Evolutionary conservation across 2,113 vertebrate genomes (phyloP), one percentile per base, ranked within the genome.

Genomic region (Pseudolaguvia tuberculata): DNA sequence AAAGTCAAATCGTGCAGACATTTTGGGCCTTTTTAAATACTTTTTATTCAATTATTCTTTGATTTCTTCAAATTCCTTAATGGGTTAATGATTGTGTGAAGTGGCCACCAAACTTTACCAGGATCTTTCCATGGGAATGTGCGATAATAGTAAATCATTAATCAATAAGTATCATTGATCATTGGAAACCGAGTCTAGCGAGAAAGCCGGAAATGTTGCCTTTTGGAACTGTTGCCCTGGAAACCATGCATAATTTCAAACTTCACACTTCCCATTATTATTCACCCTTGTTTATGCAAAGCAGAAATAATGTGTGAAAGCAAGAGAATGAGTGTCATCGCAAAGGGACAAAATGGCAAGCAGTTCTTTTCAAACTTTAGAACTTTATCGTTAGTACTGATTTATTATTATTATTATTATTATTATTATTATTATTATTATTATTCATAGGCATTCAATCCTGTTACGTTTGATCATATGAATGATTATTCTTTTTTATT

Each of bases 151-250:
- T 53, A 35, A 70, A 42, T 6, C 42, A 25, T 35, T 18, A 45
- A 5, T 6, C n/a, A n/a, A n/a, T 14, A 62, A 31, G 29, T 23
- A 48, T 9, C 12, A 35, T 17, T 29, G 20, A 4, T 42, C 52
- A 73, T 51, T n/a, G 20, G 21, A 61, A 17, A 61, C 25, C 3
- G 2, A 27, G 21, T 42, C 25, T n/a, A n/a, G 27, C n/a, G 10
- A 61, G 47, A n/a, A 12, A 73, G 35, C 29, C 59, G 25, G 39
- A 68, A 21, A 20, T 57, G 47, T 52, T 39, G 47, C 55, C 25
- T 61, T 39, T 65, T 39, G 11, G 62, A 59, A 42, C 48, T 27
- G 78, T 80, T 76, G 50, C 69, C 69, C 45, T 72, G 70, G 55
- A 63, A 80, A 80, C 70, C 12, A 25, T 47, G 62, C 31, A 73